Evolutionary conservation across 2,113 vertebrate species (phyloP).

Genomic region (Gavia stellata): DNA sequence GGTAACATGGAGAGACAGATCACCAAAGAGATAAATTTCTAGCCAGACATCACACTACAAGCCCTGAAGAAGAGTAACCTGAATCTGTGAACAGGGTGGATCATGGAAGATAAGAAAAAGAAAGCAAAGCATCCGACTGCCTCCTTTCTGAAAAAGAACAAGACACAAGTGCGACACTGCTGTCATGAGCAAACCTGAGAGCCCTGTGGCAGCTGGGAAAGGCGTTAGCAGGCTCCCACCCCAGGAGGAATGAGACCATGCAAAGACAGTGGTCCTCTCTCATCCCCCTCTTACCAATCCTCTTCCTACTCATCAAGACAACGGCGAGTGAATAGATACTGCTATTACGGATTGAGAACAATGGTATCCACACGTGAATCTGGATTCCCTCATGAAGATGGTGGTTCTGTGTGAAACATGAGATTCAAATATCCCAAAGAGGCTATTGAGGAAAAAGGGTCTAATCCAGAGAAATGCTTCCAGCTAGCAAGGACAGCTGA

Average conservation of each 20-base stretch:
- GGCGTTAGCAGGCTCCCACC: background rate
- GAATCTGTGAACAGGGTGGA: background rate
- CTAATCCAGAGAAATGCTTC: background rate
- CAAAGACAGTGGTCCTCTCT: background rate
- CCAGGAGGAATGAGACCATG: background rate
- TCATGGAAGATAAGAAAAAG: background rate
- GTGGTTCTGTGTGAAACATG: background rate
- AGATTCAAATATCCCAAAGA: background rate
- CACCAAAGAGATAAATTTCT: background rate
- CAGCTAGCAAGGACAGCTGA: background rate
- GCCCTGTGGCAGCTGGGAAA: background rate
- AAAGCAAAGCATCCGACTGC: background rate
- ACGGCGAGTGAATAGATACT: background rate
- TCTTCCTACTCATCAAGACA: background rate
- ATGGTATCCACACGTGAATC: background rate
- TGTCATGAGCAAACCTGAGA: background rate
- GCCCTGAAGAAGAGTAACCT: background rate
- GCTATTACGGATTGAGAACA: background rate
- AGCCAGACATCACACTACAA: background rate
- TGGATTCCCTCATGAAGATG: background rate
- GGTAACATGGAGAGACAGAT: background rate
- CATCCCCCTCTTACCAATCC: background rate
- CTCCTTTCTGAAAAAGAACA: background rate
- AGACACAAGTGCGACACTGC: background rate
- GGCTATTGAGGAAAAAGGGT: background rate